Conservation (phyloP, 2,888 invertebrate genomes). For the Encarsia formosa region DNA sequence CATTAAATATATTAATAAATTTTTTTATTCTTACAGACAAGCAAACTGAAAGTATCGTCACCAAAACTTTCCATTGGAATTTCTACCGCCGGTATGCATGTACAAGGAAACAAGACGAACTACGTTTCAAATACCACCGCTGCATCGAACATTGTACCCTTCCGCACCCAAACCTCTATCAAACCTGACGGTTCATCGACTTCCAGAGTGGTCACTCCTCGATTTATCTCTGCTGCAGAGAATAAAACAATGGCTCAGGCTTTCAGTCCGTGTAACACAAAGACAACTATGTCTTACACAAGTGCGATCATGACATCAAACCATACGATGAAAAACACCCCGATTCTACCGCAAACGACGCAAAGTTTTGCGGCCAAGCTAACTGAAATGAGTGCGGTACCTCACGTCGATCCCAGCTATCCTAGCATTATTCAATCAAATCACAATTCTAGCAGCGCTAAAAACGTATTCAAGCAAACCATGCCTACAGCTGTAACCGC, state of each 20-base stretch:
- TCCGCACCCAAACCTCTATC: slow-evolving; percentile 45
- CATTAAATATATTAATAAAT: too few relatives aligned
- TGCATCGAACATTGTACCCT: slow-evolving; percentile 43
- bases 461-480: slow-evolving; percentile 43
- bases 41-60: too few relatives aligned
- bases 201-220: slow-evolving; percentile 53
- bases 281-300: slow-evolving; percentile 59
- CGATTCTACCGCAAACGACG: too few relatives aligned
- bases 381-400: too few relatives aligned
- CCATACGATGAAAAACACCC: too few relatives aligned
- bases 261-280: slow-evolving; percentile 52
- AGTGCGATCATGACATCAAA: slow-evolving; percentile 57
- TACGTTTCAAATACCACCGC: slow-evolving; percentile 39
- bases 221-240: slow-evolving; percentile 54
- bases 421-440: too few relatives aligned
- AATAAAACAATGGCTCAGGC: slow-evolving; percentile 10
- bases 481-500: slow-evolving; percentile 48
- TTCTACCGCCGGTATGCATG: slow-evolving; percentile 36
- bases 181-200: slow-evolving; percentile 45
- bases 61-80: slow-evolving; percentile 42
- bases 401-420: too few relatives aligned
- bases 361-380: too few relatives aligned
- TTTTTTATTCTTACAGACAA: too few relatives aligned
- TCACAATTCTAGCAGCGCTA: slow-evolving; percentile 15
- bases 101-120: slow-evolving; percentile 40